phyloP scores from a whole-genome alignment of 2,888 invertebrate species.

The Hypomecis atomaria region DNA sequence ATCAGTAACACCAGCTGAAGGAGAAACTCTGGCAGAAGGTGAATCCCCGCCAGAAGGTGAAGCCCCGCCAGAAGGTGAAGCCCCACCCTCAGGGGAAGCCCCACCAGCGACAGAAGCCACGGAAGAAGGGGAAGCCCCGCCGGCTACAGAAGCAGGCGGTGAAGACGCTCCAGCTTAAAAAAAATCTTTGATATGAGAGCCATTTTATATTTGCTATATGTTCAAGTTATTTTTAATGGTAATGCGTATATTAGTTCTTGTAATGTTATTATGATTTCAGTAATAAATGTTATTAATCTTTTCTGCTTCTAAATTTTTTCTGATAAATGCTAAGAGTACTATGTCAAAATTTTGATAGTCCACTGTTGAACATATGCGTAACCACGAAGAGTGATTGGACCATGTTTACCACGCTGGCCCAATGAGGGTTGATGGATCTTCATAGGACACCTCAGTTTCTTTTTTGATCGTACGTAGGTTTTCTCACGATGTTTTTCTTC shows the following conservation, averaged over 20 bases:
- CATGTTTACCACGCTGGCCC: too few species aligned
- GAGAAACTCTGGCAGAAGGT: conserved; percentile 26
- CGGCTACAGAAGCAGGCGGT: conserved; percentile 24
- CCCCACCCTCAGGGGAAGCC: conserved; percentile 33
- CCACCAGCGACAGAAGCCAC: conserved; percentile 13
- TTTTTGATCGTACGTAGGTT: too few species aligned
- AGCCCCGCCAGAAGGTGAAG: conserved; percentile 28
- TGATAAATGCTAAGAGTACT: not conserved
- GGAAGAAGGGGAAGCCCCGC: not conserved
- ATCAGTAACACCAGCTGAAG: conserved; percentile 31
- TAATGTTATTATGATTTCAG: conserved; percentile 11
- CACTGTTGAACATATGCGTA: too few species aligned
- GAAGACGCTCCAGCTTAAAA: conserved; percentile 33
- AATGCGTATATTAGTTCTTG: conserved; percentile 23
- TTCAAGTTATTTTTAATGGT: conserved; percentile 34
- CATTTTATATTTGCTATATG: conserved; percentile 37
- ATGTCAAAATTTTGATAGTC: too few species aligned
- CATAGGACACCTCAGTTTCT: too few species aligned
- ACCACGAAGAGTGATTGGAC: too few species aligned
- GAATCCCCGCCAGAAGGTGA: conserved; percentile 35
- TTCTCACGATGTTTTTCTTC: too few species aligned
- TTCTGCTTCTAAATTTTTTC: not conserved
- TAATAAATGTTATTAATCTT: not conserved
- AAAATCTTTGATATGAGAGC: conserved; percentile 7
- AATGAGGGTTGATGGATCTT: too few species aligned